Percentiles rank a stretch among this genome's conserved stretches.
phyloP scores from a whole-genome alignment of 2,113 vertebrate genomes.

The Nothocercus julius region DNA sequence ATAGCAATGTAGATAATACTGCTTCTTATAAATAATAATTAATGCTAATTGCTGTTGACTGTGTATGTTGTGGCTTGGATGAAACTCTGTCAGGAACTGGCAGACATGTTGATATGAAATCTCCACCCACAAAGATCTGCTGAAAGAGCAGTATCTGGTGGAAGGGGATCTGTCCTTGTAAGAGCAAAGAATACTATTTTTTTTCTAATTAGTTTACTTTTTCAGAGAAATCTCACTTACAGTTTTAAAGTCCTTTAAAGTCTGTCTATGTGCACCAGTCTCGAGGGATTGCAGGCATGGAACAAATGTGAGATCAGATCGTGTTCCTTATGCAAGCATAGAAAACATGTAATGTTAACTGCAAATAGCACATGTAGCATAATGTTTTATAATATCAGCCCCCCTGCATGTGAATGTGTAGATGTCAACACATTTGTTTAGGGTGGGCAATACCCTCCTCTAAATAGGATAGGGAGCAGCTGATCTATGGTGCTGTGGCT shows the following conservation, averaged over 20 bases:
- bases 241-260: background rate
- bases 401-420: accelerated
- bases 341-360: background rate
- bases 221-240: background rate
- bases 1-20: slow-evolving; percentile 41
- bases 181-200: background rate
- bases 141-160: slow-evolving; percentile 61
- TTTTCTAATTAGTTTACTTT: background rate
- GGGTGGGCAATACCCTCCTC: background rate
- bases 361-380: background rate
- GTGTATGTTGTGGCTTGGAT: slow-evolving; percentile 58
- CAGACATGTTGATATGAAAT: slow-evolving; percentile 47
- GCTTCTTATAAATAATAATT: slow-evolving; percentile 69
- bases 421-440: accelerated
- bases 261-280: accelerated
- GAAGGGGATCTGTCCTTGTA: slow-evolving; percentile 23
- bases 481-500: background rate
- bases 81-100: slow-evolving; percentile 58
- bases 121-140: slow-evolving; percentile 64
- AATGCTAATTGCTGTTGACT: slow-evolving; percentile 67
- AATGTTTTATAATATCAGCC: accelerated
- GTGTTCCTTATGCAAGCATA: background rate
- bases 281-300: accelerated
- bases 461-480: background rate
- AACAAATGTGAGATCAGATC: background rate